Evolutionary conservation across 2,797 vertebrate species (phyloP).

Genomic region (Gallinago nigripennis): DNA sequence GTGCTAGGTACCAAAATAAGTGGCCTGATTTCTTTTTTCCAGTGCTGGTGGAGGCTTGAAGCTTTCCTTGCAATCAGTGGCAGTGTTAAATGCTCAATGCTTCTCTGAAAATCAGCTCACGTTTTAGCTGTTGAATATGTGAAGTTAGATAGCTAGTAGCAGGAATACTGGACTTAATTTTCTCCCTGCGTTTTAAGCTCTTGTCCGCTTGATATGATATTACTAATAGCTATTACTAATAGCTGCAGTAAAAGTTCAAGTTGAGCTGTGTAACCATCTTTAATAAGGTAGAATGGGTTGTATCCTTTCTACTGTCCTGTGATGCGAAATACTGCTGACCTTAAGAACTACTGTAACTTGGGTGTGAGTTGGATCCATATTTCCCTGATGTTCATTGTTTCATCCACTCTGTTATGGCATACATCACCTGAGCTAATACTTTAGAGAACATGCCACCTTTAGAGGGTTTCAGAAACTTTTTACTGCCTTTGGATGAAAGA

Average conservation of each 20-base stretch:
- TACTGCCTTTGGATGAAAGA: background rate
- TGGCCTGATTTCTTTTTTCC: conserved; percentile 9
- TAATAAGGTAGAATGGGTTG: background rate
- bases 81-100: background rate
- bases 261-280: background rate
- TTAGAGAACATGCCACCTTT: background rate
- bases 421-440: accelerated
- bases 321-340: background rate
- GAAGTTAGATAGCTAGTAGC: background rate
- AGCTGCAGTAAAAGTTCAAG: background rate
- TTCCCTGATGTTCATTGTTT: background rate
- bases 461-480: background rate
- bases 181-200: background rate
- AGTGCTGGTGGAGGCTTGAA: background rate
- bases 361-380: background rate
- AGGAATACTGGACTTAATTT: background rate
- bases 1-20: background rate
- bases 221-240: background rate
- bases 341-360: background rate
- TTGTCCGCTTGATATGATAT: background rate
- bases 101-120: background rate
- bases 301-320: background rate
- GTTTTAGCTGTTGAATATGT: background rate
- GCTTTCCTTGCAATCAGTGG: background rate
- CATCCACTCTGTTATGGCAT: background rate